Evolutionary conservation across 2,113 vertebrate genomes (phyloP).

Genomic region (Daubentonia madagascariensis): DNA sequence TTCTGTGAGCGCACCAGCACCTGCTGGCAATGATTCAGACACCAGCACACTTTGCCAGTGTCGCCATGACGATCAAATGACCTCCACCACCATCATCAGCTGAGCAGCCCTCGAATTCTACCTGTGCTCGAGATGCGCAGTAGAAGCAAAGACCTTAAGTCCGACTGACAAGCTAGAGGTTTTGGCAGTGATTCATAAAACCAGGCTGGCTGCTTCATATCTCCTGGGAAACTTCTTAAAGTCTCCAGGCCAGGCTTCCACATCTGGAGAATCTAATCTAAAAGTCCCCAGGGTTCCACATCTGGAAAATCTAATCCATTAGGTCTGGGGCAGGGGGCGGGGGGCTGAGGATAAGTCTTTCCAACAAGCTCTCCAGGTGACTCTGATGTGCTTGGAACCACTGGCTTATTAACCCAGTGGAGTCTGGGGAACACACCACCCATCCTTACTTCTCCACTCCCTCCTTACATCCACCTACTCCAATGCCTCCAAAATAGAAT

Average conservation of each 20-base stretch:
- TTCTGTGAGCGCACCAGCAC: not conserved
- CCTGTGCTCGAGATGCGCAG: fast-evolving
- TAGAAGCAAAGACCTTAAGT: not conserved
- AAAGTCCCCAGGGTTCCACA: not conserved
- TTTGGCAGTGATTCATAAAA: not conserved
- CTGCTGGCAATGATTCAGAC: not conserved
- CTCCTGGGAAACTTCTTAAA: no score
- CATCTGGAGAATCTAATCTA: not conserved
- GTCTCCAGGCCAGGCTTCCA: not conserved
- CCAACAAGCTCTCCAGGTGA: not conserved
- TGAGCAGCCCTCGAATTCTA: not conserved
- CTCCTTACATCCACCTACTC: not conserved
- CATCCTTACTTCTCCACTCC: not conserved
- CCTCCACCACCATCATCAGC: not conserved
- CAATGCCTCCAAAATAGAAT: not conserved
- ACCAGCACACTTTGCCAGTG: not conserved
- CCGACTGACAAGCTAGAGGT: not conserved
- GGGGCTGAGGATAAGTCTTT: not conserved
- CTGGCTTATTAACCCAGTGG: fast-evolving
- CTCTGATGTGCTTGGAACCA: not conserved
- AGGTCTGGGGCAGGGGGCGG: not conserved
- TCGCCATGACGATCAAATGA: not conserved
- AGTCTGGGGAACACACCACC: fast-evolving
- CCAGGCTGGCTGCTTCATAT: not conserved
- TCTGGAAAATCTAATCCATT: not conserved